Evolutionary conservation across 2,888 invertebrate species (phyloP).

Genomic region (Shargacucullia verbasci): DNA sequence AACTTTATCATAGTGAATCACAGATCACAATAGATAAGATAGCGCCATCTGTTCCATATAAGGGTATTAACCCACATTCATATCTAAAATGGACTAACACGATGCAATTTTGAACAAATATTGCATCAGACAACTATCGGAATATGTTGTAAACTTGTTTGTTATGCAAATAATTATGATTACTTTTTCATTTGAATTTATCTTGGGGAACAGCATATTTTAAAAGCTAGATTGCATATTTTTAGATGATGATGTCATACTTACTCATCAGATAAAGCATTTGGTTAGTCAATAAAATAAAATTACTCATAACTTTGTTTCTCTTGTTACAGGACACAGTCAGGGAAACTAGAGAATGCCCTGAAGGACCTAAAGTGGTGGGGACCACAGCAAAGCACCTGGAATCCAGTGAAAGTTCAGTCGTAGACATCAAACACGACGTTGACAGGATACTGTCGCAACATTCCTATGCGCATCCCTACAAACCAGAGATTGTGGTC

Average conservation of each 20-base stretch:
- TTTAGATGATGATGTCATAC: no score
- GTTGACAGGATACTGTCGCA: slow-evolving; percentile 84
- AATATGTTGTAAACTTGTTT: slow-evolving; percentile 3
- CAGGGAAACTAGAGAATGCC: slow-evolving; percentile 77
- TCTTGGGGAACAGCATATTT: no score
- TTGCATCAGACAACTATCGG: slow-evolving; percentile 29
- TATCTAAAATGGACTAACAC: slow-evolving; percentile 30
- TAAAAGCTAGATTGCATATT: no score
- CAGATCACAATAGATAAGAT: slow-evolving; percentile 31
- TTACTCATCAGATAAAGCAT: no score
- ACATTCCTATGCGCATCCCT: slow-evolving; percentile 88
- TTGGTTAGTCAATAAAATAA: neutral
- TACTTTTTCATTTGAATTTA: no score
- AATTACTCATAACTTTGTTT: neutral
- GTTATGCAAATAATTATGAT: slow-evolving; percentile 9
- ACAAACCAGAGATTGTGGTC: slow-evolving; percentile 67
- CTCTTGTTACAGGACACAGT: slow-evolving; percentile 73
- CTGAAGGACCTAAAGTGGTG: slow-evolving; percentile 93
- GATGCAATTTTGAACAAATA: slow-evolving; percentile 29
- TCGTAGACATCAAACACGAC: slow-evolving; percentile 84
- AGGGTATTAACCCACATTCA: slow-evolving; percentile 33
- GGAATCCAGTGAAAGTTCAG: slow-evolving; percentile 93
- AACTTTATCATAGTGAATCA: slow-evolving; percentile 6
- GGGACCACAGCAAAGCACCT: slow-evolving; percentile 95
- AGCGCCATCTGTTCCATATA: slow-evolving; percentile 1